Percentiles rank a stretch among this genome's conserved stretches.
Evolutionary conservation across 2,797 vertebrate species (phyloP).

Genomic region (Podarcis siculus): DNA sequence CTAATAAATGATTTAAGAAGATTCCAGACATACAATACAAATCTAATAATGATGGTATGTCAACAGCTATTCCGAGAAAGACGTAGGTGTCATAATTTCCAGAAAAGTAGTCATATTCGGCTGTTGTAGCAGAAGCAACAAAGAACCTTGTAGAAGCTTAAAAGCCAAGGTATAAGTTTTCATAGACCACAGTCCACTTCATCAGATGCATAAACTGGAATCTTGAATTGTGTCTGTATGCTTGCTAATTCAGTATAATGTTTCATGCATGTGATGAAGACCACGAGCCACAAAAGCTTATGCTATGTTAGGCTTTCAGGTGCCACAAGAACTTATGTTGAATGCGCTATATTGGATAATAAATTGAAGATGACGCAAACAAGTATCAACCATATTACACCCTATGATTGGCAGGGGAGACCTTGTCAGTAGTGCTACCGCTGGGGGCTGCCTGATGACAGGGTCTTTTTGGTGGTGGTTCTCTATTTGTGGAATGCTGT

Average conservation of each 20-base stretch:
- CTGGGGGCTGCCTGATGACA: no score
- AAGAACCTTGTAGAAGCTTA: neutral
- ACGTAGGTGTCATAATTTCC: neutral
- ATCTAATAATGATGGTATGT: neutral
- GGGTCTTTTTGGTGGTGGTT: no score
- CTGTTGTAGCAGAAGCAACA: neutral
- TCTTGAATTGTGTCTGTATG: neutral
- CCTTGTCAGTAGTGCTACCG: no score
- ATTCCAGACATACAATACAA: neutral
- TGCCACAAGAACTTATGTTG: neutral
- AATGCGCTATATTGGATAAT: neutral
- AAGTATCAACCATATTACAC: no score
- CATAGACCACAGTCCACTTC: neutral
- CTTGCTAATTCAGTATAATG: neutral
- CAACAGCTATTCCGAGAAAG: neutral
- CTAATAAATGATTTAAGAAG: conserved; percentile 6
- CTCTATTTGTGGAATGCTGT: no score
- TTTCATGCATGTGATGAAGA: neutral
- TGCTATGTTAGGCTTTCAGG: neutral
- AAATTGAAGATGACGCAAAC: neutral
- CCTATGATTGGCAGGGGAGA: no score
- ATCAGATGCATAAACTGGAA: neutral
- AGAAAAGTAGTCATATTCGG: neutral
- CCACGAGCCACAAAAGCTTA: neutral
- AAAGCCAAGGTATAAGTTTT: neutral